Conservation (phyloP, 2,113 vertebrate species). For the Pandion haliaetus region DNA sequence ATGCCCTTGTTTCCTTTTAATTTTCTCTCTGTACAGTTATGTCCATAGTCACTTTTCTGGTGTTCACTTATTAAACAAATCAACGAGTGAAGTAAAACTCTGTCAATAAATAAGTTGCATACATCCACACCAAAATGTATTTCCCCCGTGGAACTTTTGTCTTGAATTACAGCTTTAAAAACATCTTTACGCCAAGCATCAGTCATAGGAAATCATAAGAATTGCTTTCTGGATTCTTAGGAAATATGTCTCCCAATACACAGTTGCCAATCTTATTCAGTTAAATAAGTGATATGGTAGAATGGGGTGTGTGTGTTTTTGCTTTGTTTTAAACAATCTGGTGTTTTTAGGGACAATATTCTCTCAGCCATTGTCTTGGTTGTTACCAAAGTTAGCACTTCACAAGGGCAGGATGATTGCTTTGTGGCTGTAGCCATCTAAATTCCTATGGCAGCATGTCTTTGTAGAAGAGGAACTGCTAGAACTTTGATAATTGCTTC, state of each 20-base stretch:
- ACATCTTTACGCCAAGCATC: background rate
- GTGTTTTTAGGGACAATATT: background rate
- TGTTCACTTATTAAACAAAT: constrained; percentile 1
- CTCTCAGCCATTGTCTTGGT: background rate
- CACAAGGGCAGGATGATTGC: background rate
- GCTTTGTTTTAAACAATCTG: background rate
- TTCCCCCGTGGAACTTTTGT: background rate
- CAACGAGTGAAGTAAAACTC: background rate
- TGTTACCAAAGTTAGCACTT: background rate
- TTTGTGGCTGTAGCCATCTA: background rate
- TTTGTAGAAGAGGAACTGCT: background rate
- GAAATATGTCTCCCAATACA: background rate
- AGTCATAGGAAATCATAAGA: background rate
- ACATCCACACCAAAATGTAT: background rate
- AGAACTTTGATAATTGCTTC: background rate
- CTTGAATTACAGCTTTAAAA: background rate
- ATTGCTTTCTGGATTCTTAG: background rate
- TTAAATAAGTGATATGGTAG: background rate
- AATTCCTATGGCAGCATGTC: background rate
- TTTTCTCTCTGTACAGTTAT: background rate
- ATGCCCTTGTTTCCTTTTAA: background rate
- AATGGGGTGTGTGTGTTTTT: background rate
- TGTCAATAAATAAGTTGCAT: background rate
- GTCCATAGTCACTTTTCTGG: background rate
- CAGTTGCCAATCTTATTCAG: background rate